Evolutionary conservation across 2,888 invertebrate genomes (phyloP).

Genomic region (Pristionchus entomophagus): DNA sequence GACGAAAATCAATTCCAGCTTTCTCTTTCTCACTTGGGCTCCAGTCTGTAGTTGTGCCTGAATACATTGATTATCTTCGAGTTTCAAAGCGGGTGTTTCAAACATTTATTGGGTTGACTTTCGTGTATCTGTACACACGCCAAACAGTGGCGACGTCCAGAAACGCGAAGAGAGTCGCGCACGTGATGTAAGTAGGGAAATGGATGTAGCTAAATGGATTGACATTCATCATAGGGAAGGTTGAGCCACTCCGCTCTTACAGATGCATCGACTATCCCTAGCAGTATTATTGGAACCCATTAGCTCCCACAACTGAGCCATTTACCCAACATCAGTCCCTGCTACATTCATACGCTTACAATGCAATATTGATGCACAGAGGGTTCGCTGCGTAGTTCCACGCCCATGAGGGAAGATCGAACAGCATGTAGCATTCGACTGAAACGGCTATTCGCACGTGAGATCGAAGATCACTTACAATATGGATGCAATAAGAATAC

Average conservation of each 20-base stretch:
- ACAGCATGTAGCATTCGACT: not conserved
- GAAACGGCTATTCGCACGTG: not conserved
- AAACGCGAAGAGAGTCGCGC: not conserved
- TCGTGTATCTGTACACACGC: not conserved
- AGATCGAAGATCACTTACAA: not conserved
- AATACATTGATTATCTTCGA: too few species aligned
- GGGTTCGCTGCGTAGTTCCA: not conserved
- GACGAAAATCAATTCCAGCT: slow-evolving; percentile 6
- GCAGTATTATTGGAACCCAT: too few species aligned
- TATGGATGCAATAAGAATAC: not conserved
- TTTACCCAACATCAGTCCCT: too few species aligned
- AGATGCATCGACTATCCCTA: too few species aligned
- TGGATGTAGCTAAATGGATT: not conserved
- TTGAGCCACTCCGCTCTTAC: too few species aligned
- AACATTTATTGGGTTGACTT: not conserved
- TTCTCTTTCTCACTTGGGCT: not conserved
- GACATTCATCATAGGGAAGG: too few species aligned
- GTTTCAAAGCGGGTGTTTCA: too few species aligned
- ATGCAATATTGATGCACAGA: not conserved
- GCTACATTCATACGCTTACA: not conserved
- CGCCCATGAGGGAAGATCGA: not conserved
- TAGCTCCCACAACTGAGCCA: too few species aligned
- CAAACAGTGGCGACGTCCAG: not conserved
- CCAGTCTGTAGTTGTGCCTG: not conserved
- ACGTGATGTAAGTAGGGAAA: slow-evolving; percentile 4